Base-by-base conservation (phyloP, 2,888 invertebrate genomes). In the Himalopsyche japonica region DNA sequence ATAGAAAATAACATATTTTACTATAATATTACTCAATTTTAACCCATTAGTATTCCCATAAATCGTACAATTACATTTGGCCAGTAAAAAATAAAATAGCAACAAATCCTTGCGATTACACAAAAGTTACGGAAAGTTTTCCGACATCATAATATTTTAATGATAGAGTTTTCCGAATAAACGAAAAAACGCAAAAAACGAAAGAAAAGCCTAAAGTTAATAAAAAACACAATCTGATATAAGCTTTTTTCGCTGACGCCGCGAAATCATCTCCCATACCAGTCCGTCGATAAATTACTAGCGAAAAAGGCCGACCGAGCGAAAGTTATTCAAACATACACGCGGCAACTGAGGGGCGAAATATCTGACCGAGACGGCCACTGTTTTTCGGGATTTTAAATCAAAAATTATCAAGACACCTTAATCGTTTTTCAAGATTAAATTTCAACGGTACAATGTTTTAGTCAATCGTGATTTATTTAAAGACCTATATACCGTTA, bases 251-350 rank as follows among this genome's bases (percentile, higher is more conserved):
- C 70, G 70, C 70, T 70, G 70, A 70, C 70, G 70, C 24, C 27
- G 15, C 70, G 70, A 70, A 70, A 70, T 24, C 70, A 70, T 70
- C 57, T 57, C 70, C 70, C 70, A 70, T 70, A 27, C 70, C 70
- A 27, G 27, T 20, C 70, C 20, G 27, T 70, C 70, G 70, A 79
- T 79, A 79, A 79, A 79, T 79, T 24, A 79, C 79, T 6, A 57
- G n/a, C 27, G 80, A 80, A 76, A 81, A 76, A 76, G n/a, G 81
- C 78, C 79, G 48, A 83, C 48, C 8, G 37, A 64, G 80, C 80
- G 57, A 64, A 80, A 80, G 64, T 57, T 80, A 64, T 49, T 49
- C 79, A 79, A 79, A 79, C 79, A 47, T 79, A 37, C 70, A 27
- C 70, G 30, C 27, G 70, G 27, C 70, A 27, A 43, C 43, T 15